Evolutionary conservation across 1,140 invertebrate genomes (phyloP), one percentile per base, ranked within the genome.

Genomic region (Caenorhabditis briggsae): DNA sequence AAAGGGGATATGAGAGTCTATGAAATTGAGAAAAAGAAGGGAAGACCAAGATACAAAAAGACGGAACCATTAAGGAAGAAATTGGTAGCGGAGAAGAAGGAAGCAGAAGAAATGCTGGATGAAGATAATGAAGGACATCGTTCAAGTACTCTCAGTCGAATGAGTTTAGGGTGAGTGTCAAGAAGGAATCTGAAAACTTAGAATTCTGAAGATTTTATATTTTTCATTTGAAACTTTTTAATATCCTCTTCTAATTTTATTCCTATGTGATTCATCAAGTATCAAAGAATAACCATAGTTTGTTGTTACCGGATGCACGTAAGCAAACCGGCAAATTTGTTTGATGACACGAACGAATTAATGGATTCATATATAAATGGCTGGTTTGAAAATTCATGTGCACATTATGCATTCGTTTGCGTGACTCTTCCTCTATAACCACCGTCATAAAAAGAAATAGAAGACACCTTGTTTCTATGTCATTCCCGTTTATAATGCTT

Each of bases 1-100:
- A 87, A 87, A 83, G 86, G 86, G 25, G 86, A 87, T 41, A 83
- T 87, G 82, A 82, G 56, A 33, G 86, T 82, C 33, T 87, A 87
- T 82, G 86, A 87, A 83, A 50, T 87, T 12, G 86, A 82, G 18
- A 46, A 33, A 20, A 87, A 83, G 61, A 87, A 58, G 20, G 86
- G 86, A 61, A 46, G 86, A 83, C 16, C 82, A 1, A 20, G 86
- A 33, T 87, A 87, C 61, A 55, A 50, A 8, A 87, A 74, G n/a
- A 43, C 70, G 65, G 74, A 82, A 18, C 86, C 86, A 50, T 61
- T 82, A 16, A 64, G 50, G n/a, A 55, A 55, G 46, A 56, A 83
- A 70, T 43, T 83, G 43, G 82, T 82, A 5, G 25, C 55, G 5
- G 70, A 59, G 41, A 82, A 87, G 59, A 82, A 83, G 14, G 86